These are phyloP conservation scores for Phyllopteryx taeniolatus DNA, from an alignment of 2,113 vertebrate genomes.

Conservation along the genomic window DNA sequence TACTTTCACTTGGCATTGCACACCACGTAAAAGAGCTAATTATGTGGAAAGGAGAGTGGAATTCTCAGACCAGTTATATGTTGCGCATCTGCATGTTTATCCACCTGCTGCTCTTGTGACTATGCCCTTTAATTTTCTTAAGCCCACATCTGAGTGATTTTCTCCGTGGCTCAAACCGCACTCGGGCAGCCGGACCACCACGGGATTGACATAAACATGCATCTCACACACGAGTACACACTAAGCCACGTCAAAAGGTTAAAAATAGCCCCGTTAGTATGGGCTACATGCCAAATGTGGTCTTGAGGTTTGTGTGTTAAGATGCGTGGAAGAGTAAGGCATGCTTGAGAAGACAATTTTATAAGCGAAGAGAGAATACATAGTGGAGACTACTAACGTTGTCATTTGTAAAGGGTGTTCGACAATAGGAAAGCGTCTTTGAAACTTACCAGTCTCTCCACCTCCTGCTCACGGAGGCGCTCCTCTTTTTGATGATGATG, in stretches of 20 bases:
- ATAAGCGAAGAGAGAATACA: constrained; percentile 8
- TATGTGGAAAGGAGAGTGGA: background rate
- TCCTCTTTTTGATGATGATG: constrained; percentile 91
- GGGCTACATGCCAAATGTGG: constrained; percentile 50
- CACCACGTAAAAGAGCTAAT: background rate
- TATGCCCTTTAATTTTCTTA: constrained; percentile 60
- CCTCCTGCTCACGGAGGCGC: constrained; percentile 92
- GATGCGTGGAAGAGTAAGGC: constrained; percentile 41
- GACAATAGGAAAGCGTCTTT: background rate
- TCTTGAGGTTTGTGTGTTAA: constrained; percentile 41
- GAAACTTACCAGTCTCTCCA: constrained; percentile 89
- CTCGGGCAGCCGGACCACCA: constrained; percentile 55
- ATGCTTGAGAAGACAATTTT: constrained; percentile 25
- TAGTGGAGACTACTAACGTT: background rate
- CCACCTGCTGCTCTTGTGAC: constrained; percentile 65
- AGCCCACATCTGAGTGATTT: constrained; percentile 55
- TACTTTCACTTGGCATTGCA: background rate
- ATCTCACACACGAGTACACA: constrained; percentile 18
- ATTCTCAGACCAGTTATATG: constrained; percentile 27
- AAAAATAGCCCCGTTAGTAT: constrained; percentile 58
- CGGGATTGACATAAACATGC: constrained; percentile 52
- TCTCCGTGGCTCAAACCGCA: constrained; percentile 54
- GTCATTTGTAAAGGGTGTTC: background rate
- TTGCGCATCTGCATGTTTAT: constrained; percentile 53
- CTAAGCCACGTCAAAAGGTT: constrained; percentile 39